Evolutionary conservation across 2,888 invertebrate species (phyloP).

Genomic region (Tetranychus piercei): DNA sequence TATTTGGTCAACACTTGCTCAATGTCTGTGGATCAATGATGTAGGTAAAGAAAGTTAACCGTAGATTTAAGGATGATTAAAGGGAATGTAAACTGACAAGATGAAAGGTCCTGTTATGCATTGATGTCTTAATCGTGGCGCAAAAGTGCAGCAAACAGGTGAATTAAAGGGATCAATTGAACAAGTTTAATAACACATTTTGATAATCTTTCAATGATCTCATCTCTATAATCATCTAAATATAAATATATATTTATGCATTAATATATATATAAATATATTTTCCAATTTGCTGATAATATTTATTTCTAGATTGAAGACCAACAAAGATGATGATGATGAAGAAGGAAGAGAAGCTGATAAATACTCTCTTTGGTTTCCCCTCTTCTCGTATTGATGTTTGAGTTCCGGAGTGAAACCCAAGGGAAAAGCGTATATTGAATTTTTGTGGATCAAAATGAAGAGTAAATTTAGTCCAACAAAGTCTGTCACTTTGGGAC

Average conservation of each 20-base stretch:
- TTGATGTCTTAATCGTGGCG: not conserved
- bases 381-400: not conserved
- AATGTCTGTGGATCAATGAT: no score
- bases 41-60: no score
- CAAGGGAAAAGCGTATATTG: not conserved
- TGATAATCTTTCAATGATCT: not conserved
- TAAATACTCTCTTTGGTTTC: not conserved
- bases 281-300: no score
- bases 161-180: not conserved
- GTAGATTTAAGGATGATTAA: no score
- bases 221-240: not conserved
- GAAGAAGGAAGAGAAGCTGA: not conserved
- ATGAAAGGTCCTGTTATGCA: no score
- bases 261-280: not conserved
- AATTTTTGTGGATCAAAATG: not conserved
- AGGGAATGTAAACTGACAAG: no score
- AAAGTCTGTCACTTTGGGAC: not conserved
- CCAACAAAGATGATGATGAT: not conserved
- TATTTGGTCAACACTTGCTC: no score
- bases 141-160: not conserved
- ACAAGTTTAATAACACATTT: not conserved
- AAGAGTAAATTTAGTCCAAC: not conserved
- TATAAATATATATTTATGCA: not conserved
- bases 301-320: no score
- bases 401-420: not conserved